Evolutionary conservation across 2,888 invertebrate species (phyloP), one percentile per base, ranked within the genome.

Genomic region (Mylabris sibirica): DNA sequence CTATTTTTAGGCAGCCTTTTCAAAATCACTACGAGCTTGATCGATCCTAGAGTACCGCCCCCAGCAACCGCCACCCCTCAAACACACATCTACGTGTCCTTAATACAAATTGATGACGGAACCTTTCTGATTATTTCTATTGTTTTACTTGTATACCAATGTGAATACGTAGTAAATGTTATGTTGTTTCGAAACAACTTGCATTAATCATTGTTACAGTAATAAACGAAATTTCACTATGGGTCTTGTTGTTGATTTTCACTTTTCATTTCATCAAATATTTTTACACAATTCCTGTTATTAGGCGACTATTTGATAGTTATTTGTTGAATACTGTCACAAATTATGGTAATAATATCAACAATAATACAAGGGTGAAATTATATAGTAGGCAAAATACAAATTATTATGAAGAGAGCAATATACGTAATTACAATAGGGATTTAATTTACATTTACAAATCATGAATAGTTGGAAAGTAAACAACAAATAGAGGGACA

Each of bases 41-140:
- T 65, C 63, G 67, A 70, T 67, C 67, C 67, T 38, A 64, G 59
- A 30, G 8, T 30, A 8, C 30, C 67, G 61, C 63, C 70, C 65
- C 70, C 65, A 65, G 8, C 60, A 57, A 14, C 24, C 22, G 3
- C 60, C 22, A 11, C 60, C 70, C 75, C 75, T 71, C 69, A 69
- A n/a, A n/a, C n/a, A n/a, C 68, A 67, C 72, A 65, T 69, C 74
- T 73, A 75, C 76, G 75, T 76, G 76, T 66, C 68, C 63, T 69
- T 73, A 74, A 74, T 76, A 74, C 75, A 72, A 76, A 76, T 76
- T 75, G 76, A 76, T 76, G 72, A 69, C 72, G 34, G 68, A 71
- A 71, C 69, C 74, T 38, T 63, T 66, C 64, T 67, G 60, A 44
- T 67, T 63, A 67, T 67, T 67, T 60, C 60, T 59, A 60, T 57